Evolutionary conservation across 1,140 invertebrate species (phyloP), one percentile per base, ranked within the genome.

Genomic region (Drosophila murphyi): DNA sequence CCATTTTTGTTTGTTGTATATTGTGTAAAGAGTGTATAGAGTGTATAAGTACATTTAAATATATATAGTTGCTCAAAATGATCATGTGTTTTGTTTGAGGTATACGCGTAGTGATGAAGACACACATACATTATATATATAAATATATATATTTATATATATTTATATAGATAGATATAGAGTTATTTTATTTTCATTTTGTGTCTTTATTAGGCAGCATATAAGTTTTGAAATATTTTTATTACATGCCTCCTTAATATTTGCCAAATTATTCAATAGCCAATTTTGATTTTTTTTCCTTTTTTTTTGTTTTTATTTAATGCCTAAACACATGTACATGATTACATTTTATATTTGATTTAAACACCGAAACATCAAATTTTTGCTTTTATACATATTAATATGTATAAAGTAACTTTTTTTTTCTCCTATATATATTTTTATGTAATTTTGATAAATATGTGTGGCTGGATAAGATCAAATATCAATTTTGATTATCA

Each of bases 21-120:
- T 55, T 75, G 54, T 75, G 72, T 78, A 85, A 72, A 85, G 57
- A 71, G 63, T 86, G 79, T 87, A 64, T 82, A 87, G 73, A 80
- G 83, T 90, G 81, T 90, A 90, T 90, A 90, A 90, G 86, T 90
- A 89, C 70, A 75, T 89, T 79, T 89, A 70, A 80, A 88, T 89
- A 89, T 88, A 50, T 72, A 72, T 80, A 82, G 77, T 78, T 80
- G 67, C 82, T 82, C 80, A 83, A 88, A 88, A 90, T 91, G 79
- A 91, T 91, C 81, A 91, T 91, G 85, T 78, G 69, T 78, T 77
- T 78, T 51, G 60, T 80, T 92, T 92, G 91, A 92, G 91, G 91
- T 92, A 92, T 92, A 92, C 91, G 88, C 91, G 90, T 92, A 91
- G 80, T 91, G 80, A 87, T 88, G 64, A 92, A 92, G 91, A 92